Conservation (phyloP, 2,888 invertebrate species). For the Sycophila texana region DNA sequence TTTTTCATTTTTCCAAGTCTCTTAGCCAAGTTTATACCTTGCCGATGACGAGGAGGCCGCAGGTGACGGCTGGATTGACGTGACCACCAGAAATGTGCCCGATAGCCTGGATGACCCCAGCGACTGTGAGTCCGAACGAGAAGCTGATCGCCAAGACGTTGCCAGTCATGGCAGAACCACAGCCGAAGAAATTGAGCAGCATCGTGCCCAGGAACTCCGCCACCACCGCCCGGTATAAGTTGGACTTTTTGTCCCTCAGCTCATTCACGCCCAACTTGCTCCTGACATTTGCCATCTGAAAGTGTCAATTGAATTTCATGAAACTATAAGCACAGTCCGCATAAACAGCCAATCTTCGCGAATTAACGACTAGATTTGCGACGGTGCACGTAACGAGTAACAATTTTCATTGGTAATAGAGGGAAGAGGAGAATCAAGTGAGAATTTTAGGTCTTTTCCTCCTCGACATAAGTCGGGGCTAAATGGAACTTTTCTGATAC, state of each 20-base stretch:
- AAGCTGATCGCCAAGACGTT: slow-evolving; percentile 85
- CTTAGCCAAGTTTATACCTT: slow-evolving; percentile 77
- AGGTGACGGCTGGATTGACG: slow-evolving; percentile 94
- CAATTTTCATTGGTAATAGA: no score
- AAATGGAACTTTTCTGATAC: no score
- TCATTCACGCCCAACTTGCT: slow-evolving; percentile 84
- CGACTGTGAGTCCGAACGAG: slow-evolving; percentile 91
- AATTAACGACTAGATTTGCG: no score
- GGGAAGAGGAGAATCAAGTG: no score
- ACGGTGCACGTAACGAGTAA: no score
- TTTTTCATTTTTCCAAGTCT: no score
- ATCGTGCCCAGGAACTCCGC: slow-evolving; percentile 93
- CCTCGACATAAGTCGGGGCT: no score
- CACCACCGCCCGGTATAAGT: slow-evolving; percentile 87
- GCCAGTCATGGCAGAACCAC: slow-evolving; percentile 82
- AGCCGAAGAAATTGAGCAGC: slow-evolving; percentile 92
- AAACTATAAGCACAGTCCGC: no score
- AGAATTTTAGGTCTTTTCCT: no score
- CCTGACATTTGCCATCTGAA: slow-evolving; percentile 80
- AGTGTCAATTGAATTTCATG: background rate
- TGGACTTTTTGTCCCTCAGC: slow-evolving; percentile 82
- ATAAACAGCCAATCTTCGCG: no score
- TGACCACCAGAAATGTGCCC: slow-evolving; percentile 94
- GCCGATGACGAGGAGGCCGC: slow-evolving; percentile 87
- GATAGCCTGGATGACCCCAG: slow-evolving; percentile 87